Conservation (phyloP, 2,797 vertebrate species). For the Xerus rutilus region DNA sequence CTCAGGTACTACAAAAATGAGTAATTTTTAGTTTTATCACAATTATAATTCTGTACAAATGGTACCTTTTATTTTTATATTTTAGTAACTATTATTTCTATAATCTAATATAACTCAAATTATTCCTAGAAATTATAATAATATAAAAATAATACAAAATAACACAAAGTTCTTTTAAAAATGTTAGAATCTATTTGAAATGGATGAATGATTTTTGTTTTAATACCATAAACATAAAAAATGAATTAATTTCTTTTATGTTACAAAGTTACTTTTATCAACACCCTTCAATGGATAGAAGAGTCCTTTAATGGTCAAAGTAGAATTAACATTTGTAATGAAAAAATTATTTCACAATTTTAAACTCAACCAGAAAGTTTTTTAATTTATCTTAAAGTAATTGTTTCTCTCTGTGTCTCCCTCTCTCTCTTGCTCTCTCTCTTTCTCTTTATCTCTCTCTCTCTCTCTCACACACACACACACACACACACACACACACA, state of each 20-base stretch:
- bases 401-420: not conserved
- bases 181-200: not conserved
- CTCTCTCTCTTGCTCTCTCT: not conserved
- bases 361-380: not conserved
- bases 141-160: not conserved
- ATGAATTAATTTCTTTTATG: not conserved
- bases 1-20: not conserved
- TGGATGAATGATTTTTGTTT: not conserved
- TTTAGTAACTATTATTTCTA: not conserved
- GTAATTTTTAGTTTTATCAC: slow-evolving; percentile 8
- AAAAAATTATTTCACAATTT: slow-evolving; percentile 14
- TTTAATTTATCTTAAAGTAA: not conserved
- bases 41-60: slow-evolving; percentile 5
- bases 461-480: not conserved
- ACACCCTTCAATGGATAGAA: not conserved
- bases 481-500: not conserved
- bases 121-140: not conserved
- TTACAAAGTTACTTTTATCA: not conserved
- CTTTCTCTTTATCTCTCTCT: not conserved
- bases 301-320: not conserved
- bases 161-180: not conserved
- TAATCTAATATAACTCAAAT: not conserved
- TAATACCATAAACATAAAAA: not conserved
- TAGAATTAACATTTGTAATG: not conserved
- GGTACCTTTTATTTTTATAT: not conserved